These are phyloP conservation scores for Gadopsis bispinosus DNA, from an alignment of 2,797 vertebrate species.

Conservation along the genomic window DNA sequence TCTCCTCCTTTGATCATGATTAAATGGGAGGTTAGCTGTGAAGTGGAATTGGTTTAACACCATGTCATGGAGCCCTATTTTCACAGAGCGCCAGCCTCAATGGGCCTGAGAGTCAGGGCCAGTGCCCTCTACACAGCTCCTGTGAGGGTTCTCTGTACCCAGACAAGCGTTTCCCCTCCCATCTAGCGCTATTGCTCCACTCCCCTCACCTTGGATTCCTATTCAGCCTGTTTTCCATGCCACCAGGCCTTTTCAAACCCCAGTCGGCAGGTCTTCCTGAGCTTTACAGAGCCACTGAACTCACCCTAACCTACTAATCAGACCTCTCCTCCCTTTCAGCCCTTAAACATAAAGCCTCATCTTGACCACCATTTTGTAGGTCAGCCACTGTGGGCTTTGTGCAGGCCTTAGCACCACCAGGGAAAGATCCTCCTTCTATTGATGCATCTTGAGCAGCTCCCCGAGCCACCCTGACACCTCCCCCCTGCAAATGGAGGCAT, in stretches of 20 bases:
- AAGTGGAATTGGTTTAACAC: slow-evolving; percentile 80
- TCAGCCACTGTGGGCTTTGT: slow-evolving; percentile 85
- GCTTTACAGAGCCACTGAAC: slow-evolving; percentile 79
- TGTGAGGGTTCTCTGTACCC: slow-evolving; percentile 81
- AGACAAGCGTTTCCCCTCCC: slow-evolving; percentile 83
- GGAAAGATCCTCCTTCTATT: slow-evolving; percentile 83
- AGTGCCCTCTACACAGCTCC: slow-evolving; percentile 77
- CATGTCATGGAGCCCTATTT: slow-evolving; percentile 63
- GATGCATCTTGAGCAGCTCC: slow-evolving; percentile 75
- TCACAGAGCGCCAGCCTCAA: slow-evolving; percentile 58
- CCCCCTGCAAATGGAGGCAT: slow-evolving; percentile 79
- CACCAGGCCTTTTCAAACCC: slow-evolving; percentile 79
- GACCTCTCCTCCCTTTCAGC: slow-evolving; percentile 85
- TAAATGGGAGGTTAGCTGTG: slow-evolving; percentile 66
- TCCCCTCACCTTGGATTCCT: slow-evolving; percentile 74
- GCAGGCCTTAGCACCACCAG: slow-evolving; percentile 69
- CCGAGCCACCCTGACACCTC: slow-evolving; percentile 72
- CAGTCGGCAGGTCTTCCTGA: slow-evolving; percentile 77
- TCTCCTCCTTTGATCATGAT: slow-evolving; percentile 62
- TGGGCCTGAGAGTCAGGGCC: slow-evolving; percentile 67
- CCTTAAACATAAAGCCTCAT: slow-evolving; percentile 82
- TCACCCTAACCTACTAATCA: slow-evolving; percentile 85
- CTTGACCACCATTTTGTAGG: slow-evolving; percentile 89
- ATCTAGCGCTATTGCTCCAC: slow-evolving; percentile 66
- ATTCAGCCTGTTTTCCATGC: slow-evolving; percentile 81